These are phyloP conservation scores for Aleiodes testaceus DNA, from an alignment of 2,888 invertebrate species.

Conservation along the genomic window DNA sequence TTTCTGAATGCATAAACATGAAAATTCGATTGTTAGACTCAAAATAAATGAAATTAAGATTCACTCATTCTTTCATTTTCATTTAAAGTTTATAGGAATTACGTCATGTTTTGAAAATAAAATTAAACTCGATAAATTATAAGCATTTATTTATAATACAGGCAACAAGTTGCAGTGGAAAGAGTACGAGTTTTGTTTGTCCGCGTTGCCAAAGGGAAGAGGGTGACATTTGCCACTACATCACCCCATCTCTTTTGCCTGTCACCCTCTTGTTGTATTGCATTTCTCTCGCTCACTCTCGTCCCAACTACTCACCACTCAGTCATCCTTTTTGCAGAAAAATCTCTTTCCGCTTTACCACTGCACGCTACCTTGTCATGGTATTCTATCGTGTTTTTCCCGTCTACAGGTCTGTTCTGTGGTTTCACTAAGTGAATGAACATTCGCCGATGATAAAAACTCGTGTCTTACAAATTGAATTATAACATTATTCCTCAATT, in stretches of 20 bases:
- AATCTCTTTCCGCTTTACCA: background rate
- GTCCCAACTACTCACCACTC: background rate
- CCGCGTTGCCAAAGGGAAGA: constrained; percentile 17
- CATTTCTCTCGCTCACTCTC: constrained; percentile 4
- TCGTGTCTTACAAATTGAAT: constrained; percentile 6
- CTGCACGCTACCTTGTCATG: background rate
- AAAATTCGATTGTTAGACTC: background rate
- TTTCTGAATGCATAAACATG: constrained; percentile 14
- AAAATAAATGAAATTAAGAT: background rate
- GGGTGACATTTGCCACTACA: constrained; percentile 34
- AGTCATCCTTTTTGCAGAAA: constrained; percentile 31
- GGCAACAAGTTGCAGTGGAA: constrained; percentile 68
- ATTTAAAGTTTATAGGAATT: background rate
- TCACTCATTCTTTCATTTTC: background rate
- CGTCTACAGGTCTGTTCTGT: background rate
- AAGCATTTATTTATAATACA: constrained; percentile 1
- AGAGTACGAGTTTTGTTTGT: constrained; percentile 25
- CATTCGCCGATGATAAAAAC: background rate
- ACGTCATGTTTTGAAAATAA: background rate
- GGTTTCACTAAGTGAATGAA: constrained; percentile 5
- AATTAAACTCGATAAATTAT: background rate
- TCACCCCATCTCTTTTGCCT: constrained; percentile 14
- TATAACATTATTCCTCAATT: background rate
- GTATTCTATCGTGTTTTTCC: background rate
- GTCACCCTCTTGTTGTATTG: constrained; percentile 24